A percentile compares a stretch with the other conserved stretches of the same genome.
These are phyloP conservation scores for Misgurnus mizolepis DNA, from an alignment of 2,113 vertebrate genomes.

Conservation along the genomic window DNA sequence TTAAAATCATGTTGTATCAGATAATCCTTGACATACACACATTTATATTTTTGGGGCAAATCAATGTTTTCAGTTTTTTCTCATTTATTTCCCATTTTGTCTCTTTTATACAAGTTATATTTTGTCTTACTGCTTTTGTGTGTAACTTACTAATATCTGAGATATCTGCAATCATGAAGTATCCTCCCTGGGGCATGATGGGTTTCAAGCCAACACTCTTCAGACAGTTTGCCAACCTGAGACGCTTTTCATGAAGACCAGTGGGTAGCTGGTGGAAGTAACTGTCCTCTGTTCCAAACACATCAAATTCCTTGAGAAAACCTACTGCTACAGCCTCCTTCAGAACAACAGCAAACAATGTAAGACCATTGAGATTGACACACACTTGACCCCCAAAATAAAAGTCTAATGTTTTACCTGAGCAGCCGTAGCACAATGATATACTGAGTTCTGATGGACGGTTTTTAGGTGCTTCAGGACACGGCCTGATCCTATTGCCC, in stretches of 20 bases:
- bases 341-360: not conserved
- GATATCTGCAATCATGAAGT: conserved; percentile 88
- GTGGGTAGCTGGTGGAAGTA: conserved; percentile 84
- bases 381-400: too few relatives aligned
- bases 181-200: conserved; percentile 85
- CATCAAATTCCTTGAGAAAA: conserved; percentile 80
- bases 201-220: conserved; percentile 80
- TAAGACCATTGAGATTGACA: not conserved
- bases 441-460: conserved; percentile 87
- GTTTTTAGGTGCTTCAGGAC: conserved; percentile 85
- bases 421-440: conserved; percentile 84
- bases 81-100: not conserved
- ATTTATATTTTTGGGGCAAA: too few relatives aligned
- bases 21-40: too few relatives aligned
- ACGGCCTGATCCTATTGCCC: conserved; percentile 79
- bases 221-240: conserved; percentile 78
- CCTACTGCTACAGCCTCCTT: conserved; percentile 86
- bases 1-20: not conserved
- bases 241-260: conserved; percentile 75
- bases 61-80: too few relatives aligned
- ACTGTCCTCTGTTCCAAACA: conserved; percentile 80
- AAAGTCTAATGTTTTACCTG: conserved; percentile 77
- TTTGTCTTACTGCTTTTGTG: not conserved
- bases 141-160: conserved; percentile 84
- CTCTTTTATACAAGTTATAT: not conserved